phyloP scores from a whole-genome alignment of 2,888 invertebrate species.

The Beris chalybata region DNA sequence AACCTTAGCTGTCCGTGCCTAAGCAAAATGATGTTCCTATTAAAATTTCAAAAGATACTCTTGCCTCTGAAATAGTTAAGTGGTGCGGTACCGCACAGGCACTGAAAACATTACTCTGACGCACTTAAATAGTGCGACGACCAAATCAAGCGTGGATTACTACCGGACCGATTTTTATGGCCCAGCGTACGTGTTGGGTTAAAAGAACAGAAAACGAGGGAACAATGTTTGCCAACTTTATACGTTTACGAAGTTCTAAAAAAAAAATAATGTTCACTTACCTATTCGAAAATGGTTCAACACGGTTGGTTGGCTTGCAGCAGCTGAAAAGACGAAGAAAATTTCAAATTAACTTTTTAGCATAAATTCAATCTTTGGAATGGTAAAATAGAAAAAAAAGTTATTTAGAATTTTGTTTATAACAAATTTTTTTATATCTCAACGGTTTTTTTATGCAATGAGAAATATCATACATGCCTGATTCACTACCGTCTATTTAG shows the following conservation, averaged over 20 bases:
- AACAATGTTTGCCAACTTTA: slow-evolving; percentile 12
- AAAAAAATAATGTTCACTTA: too few relatives aligned
- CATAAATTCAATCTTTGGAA: too few relatives aligned
- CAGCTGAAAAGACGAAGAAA: too few relatives aligned
- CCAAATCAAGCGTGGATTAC: slow-evolving; percentile 19
- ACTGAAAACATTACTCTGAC: neutral
- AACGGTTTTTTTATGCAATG: too few relatives aligned
- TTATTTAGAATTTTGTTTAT: too few relatives aligned
- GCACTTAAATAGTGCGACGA: neutral
- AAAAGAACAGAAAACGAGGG: neutral
- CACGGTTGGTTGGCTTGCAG: too few relatives aligned
- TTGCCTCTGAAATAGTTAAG: neutral
- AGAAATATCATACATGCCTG: too few relatives aligned
- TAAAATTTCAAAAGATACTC: slow-evolving; percentile 12
- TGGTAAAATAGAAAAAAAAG: too few relatives aligned
- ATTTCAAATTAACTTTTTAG: too few relatives aligned
- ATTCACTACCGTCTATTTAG: too few relatives aligned
- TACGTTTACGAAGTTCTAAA: slow-evolving; percentile 5
- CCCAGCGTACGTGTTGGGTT: slow-evolving; percentile 13
- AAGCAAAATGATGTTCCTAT: slow-evolving; percentile 18
- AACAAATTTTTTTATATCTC: too few relatives aligned
- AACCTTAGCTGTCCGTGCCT: slow-evolving; percentile 6
- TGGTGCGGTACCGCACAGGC: slow-evolving; percentile 1
- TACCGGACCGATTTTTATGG: slow-evolving; percentile 25
- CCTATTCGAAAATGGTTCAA: too few relatives aligned